These are phyloP conservation scores for Lithodes maja DNA, from an alignment of 2,888 invertebrate species.

Conservation along the genomic window DNA sequence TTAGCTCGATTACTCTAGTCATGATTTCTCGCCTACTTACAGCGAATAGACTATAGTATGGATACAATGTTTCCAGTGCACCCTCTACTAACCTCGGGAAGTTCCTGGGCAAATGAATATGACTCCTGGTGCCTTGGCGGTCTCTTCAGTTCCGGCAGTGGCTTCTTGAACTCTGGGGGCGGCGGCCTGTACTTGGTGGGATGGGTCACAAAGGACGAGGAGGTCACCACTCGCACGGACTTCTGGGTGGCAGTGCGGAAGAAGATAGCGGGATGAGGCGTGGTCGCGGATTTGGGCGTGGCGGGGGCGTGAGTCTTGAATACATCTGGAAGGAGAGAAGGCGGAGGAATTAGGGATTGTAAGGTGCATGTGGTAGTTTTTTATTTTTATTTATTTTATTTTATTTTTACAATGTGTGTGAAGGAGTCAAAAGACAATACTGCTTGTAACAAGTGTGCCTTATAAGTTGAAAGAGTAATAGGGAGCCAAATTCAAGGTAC, in stretches of 20 bases:
- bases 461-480: no score
- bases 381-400: no score
- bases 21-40: no score
- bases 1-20: no score
- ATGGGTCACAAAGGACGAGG: slow-evolving; percentile 26
- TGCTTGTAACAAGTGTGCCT: no score
- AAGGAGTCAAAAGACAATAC: no score
- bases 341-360: no score
- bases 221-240: slow-evolving; percentile 46
- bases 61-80: not conserved
- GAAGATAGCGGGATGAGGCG: slow-evolving; percentile 43
- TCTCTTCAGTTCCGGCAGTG: slow-evolving; percentile 29
- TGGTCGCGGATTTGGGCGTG: slow-evolving; percentile 1
- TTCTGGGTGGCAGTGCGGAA: slow-evolving; percentile 41
- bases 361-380: no score
- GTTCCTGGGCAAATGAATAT: slow-evolving; percentile 11
- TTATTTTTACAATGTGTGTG: no score
- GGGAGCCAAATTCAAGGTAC: no score
- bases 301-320: slow-evolving; percentile 22
- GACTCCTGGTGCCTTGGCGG: slow-evolving; percentile 44
- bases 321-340: slow-evolving; percentile 6
- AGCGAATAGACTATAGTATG: no score
- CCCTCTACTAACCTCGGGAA: slow-evolving; percentile 21
- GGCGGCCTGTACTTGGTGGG: not conserved
- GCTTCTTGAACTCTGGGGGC: not conserved